Conservation (phyloP, 1,140 invertebrate genomes). For the Brachionus asplanchnoidis region DNA sequence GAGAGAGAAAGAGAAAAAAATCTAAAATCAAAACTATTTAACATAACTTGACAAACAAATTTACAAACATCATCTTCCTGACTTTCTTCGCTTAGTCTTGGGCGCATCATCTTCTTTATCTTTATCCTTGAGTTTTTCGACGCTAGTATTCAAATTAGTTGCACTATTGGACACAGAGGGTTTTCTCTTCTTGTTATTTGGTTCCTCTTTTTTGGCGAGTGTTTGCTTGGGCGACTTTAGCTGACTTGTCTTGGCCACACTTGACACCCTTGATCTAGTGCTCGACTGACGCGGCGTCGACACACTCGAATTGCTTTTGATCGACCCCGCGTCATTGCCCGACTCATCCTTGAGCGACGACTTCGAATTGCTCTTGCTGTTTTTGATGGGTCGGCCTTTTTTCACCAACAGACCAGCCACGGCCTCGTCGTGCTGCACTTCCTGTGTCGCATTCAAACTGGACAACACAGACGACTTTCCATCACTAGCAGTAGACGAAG, state of each 20-base stretch:
- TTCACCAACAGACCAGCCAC: not conserved
- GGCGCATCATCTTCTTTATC: not conserved
- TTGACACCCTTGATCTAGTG: not conserved
- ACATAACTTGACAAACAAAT: not conserved
- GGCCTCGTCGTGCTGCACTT: not conserved
- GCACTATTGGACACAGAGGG: not conserved
- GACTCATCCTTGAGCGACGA: slow-evolving; percentile 3
- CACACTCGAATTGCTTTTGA: slow-evolving; percentile 27
- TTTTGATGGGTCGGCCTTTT: not conserved
- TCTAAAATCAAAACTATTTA: not conserved
- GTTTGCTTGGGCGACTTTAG: not conserved
- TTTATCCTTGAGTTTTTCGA: not conserved
- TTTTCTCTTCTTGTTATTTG: not conserved
- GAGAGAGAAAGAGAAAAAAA: too few species aligned
- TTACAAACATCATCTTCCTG: not conserved
- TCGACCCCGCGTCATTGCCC: not conserved
- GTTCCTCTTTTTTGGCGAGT: not conserved
- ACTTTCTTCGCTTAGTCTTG: not conserved
- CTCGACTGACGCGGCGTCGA: not conserved
- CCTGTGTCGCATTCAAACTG: not conserved
- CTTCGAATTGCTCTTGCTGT: not conserved
- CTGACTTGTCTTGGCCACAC: not conserved
- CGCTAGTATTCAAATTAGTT: not conserved
- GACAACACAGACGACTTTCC: not conserved
- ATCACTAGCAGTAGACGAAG: not conserved